phyloP scores from a whole-genome alignment of 2,113 vertebrate genomes.

The Calonectris borealis region DNA sequence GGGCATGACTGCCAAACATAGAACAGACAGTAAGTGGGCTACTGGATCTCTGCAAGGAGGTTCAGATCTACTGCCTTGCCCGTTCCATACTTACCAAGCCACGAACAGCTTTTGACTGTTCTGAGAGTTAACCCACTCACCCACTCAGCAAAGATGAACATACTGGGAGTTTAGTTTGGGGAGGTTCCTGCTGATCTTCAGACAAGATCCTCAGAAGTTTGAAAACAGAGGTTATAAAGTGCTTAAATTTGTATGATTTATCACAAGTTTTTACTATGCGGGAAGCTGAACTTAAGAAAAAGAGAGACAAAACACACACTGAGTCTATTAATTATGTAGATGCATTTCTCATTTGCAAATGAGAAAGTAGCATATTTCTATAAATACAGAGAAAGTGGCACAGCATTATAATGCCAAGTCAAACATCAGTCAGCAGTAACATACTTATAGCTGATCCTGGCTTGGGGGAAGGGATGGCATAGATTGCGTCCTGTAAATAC shows the following conservation, averaged over 20 bases:
- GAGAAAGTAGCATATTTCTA: background rate
- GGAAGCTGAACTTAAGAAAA: background rate
- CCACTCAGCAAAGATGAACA: background rate
- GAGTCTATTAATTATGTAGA: background rate
- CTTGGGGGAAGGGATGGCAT: background rate
- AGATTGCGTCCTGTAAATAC: background rate
- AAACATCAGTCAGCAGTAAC: background rate
- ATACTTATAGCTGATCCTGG: background rate
- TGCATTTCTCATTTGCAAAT: background rate
- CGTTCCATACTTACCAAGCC: background rate
- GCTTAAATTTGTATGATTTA: background rate
- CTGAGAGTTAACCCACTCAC: background rate
- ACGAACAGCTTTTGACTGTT: background rate
- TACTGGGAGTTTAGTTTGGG: background rate
- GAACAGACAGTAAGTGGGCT: background rate
- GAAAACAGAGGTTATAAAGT: background rate
- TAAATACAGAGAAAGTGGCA: background rate
- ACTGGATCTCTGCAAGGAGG: background rate
- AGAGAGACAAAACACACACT: background rate
- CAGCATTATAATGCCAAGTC: background rate
- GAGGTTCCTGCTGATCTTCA: background rate
- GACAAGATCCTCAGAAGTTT: background rate
- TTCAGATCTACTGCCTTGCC: too few relatives aligned
- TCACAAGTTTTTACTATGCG: rapidly evolving
- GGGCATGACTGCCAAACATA: background rate